These are phyloP conservation scores for Bergia sp. DNA, from an alignment of 92 coral and sea anemone species.

Conservation along the genomic window DNA sequence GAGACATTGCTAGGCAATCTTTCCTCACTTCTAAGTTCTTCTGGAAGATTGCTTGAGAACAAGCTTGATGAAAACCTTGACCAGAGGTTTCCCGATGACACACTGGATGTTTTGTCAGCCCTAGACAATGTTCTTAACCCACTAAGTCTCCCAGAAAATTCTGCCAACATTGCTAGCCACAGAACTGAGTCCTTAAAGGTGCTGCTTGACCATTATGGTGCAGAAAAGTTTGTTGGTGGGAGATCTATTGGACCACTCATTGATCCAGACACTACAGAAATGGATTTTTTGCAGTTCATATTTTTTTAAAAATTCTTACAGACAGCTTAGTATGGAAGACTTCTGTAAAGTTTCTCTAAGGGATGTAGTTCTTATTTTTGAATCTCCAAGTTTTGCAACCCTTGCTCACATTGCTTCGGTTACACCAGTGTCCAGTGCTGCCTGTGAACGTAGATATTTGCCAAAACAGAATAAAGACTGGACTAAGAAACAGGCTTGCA, in stretches of 20 bases:
- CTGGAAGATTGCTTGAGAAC: conserved; percentile 38
- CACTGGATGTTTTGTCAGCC: conserved; percentile 37
- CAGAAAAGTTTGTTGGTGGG: conserved; percentile 15
- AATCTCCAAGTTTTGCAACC: too few species aligned
- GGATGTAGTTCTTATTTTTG: conserved; percentile 3
- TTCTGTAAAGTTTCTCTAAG: neutral
- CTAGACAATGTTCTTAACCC: conserved; percentile 46
- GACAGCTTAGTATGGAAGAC: conserved; percentile 22
- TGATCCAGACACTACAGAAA: conserved; percentile 11
- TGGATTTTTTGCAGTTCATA: conserved; percentile 9
- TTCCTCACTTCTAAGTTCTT: neutral
- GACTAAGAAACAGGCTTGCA: conserved; percentile 21
- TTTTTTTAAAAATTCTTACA: conserved; percentile 12
- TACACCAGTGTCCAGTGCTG: conserved; percentile 35
- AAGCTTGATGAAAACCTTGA: conserved; percentile 37
- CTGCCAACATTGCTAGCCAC: conserved; percentile 44
- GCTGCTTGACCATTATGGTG: conserved; percentile 46
- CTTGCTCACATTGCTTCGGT: conserved; percentile 7
- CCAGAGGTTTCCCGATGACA: conserved; percentile 38
- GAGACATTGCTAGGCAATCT: too few species aligned
- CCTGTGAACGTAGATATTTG: conserved; percentile 30
- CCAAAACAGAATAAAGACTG: conserved; percentile 1
- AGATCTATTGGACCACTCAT: conserved; percentile 18
- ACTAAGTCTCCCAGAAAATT: conserved; percentile 40
- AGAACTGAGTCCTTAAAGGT: conserved; percentile 43